Evolutionary conservation across 2,888 invertebrate genomes (phyloP).

Genomic region (Lithodes maja): DNA sequence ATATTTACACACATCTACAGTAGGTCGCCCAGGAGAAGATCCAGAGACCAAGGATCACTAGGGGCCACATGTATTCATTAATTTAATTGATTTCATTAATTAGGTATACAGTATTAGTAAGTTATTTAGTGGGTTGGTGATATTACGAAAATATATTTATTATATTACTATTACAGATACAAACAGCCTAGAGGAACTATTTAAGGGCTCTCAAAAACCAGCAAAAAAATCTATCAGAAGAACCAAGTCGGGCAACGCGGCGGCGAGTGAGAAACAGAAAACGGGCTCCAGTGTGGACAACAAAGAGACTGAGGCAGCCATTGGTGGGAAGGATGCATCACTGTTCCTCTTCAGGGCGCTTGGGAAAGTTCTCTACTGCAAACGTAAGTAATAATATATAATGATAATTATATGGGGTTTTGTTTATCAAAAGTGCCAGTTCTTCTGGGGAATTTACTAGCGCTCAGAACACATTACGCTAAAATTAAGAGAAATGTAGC

Average conservation of each 20-base stretch:
- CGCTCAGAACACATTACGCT: no score
- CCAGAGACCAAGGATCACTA: no score
- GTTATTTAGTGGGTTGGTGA: neutral
- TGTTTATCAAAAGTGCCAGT: no score
- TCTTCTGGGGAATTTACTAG: no score
- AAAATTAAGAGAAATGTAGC: no score
- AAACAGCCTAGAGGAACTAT: conserved; percentile 25
- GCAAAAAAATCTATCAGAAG: neutral
- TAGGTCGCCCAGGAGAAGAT: no score
- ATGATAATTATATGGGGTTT: no score
- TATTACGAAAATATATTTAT: neutral
- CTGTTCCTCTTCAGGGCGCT: conserved; percentile 76
- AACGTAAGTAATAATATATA: conserved; percentile 73
- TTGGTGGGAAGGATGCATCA: conserved; percentile 73
- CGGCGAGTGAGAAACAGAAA: no score
- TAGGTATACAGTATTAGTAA: neutral
- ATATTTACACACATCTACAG: no score
- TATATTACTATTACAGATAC: conserved; percentile 25
- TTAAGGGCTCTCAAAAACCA: conserved; percentile 23
- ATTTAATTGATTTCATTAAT: no score
- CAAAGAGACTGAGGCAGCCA: conserved; percentile 21
- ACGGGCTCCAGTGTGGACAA: neutral
- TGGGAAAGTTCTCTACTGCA: conserved; percentile 77
- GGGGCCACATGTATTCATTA: no score
- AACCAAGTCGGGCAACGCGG: conserved; percentile 1